Evolutionary conservation across 2,797 vertebrate species (phyloP).

Genomic region (Poeciliopsis infans): DNA sequence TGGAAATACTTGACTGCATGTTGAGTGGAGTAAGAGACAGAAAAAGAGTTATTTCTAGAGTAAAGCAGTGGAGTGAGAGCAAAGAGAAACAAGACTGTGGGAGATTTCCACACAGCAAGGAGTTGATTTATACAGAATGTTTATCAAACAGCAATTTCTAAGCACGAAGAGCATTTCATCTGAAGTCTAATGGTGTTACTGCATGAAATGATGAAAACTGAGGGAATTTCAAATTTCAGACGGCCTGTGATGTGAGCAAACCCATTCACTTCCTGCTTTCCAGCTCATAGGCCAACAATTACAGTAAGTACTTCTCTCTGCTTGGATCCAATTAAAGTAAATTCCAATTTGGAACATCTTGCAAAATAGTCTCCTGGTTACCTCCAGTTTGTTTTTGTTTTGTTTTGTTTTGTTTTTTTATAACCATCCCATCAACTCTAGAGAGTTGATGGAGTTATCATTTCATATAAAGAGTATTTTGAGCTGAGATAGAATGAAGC

Average conservation of each 20-base stretch:
- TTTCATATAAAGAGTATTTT: slow-evolving; percentile 56
- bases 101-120: slow-evolving; percentile 45
- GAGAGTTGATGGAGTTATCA: not conserved
- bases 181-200: slow-evolving; percentile 47
- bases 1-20: slow-evolving; percentile 34
- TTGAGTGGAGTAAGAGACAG: slow-evolving; percentile 18
- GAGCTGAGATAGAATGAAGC: slow-evolving; percentile 25
- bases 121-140: slow-evolving; percentile 59
- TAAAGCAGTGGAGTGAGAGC: slow-evolving; percentile 23
- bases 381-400: slow-evolving; percentile 2
- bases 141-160: slow-evolving; percentile 59
- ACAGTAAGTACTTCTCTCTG: slow-evolving; percentile 49
- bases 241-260: slow-evolving; percentile 53
- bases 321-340: slow-evolving; percentile 60
- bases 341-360: slow-evolving; percentile 64
- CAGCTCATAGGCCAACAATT: slow-evolving; percentile 62
- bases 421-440: slow-evolving; percentile 41
- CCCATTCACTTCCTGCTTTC: slow-evolving; percentile 33
- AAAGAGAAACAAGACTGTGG: slow-evolving; percentile 21
- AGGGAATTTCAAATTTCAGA: slow-evolving; percentile 55
- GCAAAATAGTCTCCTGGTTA: slow-evolving; percentile 30
- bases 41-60: slow-evolving; percentile 13
- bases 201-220: slow-evolving; percentile 43
- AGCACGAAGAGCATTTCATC: slow-evolving; percentile 47
- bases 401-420: not conserved